Base-by-base conservation (phyloP, 2,888 invertebrate genomes). In the Lamproptera curius region DNA sequence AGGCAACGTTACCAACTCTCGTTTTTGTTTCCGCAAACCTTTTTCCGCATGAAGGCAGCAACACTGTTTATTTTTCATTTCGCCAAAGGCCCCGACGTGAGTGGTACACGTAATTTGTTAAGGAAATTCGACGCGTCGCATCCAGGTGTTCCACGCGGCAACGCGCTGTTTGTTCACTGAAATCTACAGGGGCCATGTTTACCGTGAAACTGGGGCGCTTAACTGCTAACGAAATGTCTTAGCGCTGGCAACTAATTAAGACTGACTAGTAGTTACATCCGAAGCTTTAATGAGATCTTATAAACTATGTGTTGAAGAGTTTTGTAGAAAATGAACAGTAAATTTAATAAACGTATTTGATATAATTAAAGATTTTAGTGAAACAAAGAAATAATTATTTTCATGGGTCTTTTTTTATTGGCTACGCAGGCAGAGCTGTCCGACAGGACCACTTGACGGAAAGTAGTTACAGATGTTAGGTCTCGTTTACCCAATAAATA, bases 11-110 rank as follows among this genome's bases (percentile, higher is more conserved):
- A n/a, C n/a, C n/a, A n/a, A n/a, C n/a, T n/a, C n/a, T n/a, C n/a
- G n/a, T n/a, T n/a, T n/a, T n/a, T n/a, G n/a, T n/a, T n/a, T n/a
- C n/a, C n/a, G n/a, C n/a, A n/a, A n/a, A 23, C 4, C 23, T 23
- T 4, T 23, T 23, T 23, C 23, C 23, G 23, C 8, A 8, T 8
- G 23, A 8, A 23, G 23, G 23, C 5, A 23, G 8, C 8, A n/a
- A 28, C 9, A 2, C 28, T 47, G 41, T 46, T 41, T 46, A 36
- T 41, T 36, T 46, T 46, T 41, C 41, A 46, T 46, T 46, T 41
- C 14, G 1, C 15, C 36, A 16, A 10, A 17, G 35, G 40, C 31
- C 20, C 31, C 11, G 31, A 15, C 28, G 28, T 37, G 23, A 31
- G 31, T 42, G 37, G 36, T 41, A 28, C 28, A 42, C 15, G 36